A percentile compares a stretch with the other conserved stretches of the same genome.
phyloP scores from a whole-genome alignment of 2,113 vertebrate genomes.

The Crotalus viridis region DNA sequence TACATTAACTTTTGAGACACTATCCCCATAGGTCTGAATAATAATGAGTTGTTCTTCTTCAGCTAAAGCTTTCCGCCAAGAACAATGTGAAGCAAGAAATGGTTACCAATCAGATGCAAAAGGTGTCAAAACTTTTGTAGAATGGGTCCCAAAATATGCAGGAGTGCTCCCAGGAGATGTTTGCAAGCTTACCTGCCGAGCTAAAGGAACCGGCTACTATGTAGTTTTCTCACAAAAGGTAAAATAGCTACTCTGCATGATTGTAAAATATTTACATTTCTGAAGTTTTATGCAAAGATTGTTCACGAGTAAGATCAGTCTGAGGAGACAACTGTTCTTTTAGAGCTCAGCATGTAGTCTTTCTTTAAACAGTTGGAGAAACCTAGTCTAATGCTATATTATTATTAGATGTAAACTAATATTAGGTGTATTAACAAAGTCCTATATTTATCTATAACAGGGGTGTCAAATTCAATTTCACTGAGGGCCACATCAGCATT shows the following conservation, averaged over 20 bases:
- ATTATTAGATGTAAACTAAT: not conserved
- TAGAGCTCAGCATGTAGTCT: not conserved
- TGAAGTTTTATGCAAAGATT: not conserved
- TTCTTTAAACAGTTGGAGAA: not conserved
- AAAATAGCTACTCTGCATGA: constrained; percentile 38
- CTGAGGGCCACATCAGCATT: too few species aligned
- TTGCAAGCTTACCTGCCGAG: constrained; percentile 94
- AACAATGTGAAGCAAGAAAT: constrained; percentile 95
- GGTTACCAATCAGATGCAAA: constrained; percentile 95
- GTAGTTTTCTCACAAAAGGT: constrained; percentile 98
- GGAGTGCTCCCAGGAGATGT: constrained; percentile 89
- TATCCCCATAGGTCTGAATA: constrained; percentile 16
- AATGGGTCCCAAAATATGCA: constrained; percentile 96
- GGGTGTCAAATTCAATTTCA: too few species aligned
- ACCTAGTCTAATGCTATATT: not conserved
- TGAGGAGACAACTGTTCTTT: not conserved
- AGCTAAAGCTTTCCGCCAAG: constrained; percentile 92
- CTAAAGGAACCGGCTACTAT: constrained; percentile 96
- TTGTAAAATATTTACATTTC: not conserved
- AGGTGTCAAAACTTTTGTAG: constrained; percentile 92
- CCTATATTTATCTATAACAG: not conserved
- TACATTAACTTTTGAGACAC: not conserved
- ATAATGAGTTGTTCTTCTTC: constrained; percentile 49
- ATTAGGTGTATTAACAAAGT: not conserved
- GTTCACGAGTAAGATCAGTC: not conserved